Conservation (phyloP, 2,113 vertebrate species). For the Panurus biarmicus region DNA sequence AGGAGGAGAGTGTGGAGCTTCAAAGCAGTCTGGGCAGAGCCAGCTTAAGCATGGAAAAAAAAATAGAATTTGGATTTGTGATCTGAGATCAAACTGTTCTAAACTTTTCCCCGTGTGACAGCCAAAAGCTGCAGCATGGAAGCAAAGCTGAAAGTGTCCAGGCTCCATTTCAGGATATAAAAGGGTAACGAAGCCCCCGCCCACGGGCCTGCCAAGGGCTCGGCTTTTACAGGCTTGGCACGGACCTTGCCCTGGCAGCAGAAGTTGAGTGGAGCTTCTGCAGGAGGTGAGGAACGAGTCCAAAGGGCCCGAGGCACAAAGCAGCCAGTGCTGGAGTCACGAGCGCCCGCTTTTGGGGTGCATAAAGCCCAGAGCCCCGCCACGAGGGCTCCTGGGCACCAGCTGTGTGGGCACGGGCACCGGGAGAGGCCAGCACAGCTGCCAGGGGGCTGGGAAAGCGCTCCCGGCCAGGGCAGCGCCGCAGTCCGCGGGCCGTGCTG, state of each 20-base stretch:
- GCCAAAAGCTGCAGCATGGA: background rate
- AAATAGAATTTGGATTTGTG: background rate
- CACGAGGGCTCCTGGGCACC: background rate
- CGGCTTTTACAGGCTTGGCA: background rate
- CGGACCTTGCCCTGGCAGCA: background rate
- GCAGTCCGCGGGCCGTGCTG: background rate
- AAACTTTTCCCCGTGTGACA: background rate
- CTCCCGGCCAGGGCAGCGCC: background rate
- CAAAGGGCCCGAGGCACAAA: background rate
- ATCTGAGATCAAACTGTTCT: background rate
- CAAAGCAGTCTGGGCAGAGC: background rate
- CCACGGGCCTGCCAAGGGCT: background rate
- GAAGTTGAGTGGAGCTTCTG: background rate
- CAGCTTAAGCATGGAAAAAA: background rate
- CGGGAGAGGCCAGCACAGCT: background rate
- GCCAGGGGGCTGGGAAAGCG: background rate
- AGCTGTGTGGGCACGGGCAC: background rate
- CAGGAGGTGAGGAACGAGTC: background rate
- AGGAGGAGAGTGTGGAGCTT: background rate
- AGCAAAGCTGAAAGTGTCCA: background rate
- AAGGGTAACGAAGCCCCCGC: background rate
- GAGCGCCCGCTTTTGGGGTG: background rate
- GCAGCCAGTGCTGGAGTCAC: background rate
- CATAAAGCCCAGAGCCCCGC: fast-evolving
- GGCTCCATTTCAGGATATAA: background rate